These are phyloP conservation scores for Hexactinellida sp. DNA, from an alignment of 37 sponge, comb jelly and placozoan species.

Conservation along the genomic window DNA sequence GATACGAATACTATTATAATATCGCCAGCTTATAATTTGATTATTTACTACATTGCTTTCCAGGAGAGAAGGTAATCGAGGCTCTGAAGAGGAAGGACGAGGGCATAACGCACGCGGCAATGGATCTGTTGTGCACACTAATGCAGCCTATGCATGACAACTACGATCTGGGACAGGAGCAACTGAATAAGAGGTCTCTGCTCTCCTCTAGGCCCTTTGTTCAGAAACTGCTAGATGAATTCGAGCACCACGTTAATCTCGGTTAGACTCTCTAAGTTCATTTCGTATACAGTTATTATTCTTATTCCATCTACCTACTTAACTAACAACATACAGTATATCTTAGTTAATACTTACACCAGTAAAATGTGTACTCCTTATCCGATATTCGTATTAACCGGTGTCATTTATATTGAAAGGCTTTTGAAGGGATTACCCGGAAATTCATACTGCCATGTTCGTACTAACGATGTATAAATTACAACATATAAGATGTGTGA, in stretches of 20 bases:
- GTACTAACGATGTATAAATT: no score
- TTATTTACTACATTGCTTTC: neutral
- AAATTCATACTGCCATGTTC: no score
- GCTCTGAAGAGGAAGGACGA: slow-evolving; percentile 84
- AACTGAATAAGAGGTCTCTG: slow-evolving; percentile 91
- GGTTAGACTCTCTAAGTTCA: neutral
- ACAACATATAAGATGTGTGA: no score
- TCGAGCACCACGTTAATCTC: slow-evolving; percentile 50
- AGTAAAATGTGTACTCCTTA: no score
- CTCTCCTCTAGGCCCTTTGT: slow-evolving; percentile 80
- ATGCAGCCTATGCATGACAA: slow-evolving; percentile 99
- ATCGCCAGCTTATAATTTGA: no score
- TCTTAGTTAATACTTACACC: neutral
- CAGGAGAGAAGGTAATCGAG: slow-evolving; percentile 67
- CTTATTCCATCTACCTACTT: no score
- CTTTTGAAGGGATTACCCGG: no score
- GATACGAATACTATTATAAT: no score
- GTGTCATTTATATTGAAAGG: no score
- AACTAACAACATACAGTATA: neutral
- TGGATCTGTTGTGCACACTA: slow-evolving; percentile 86
- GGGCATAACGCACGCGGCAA: slow-evolving; percentile 75
- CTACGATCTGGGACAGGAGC: slow-evolving; percentile 82
- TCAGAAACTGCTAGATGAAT: slow-evolving; percentile 49
- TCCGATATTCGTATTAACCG: no score
- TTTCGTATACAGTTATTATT: neutral